These are phyloP conservation scores for Sula dactylatra DNA, from an alignment of 2,113 vertebrate genomes.

Conservation along the genomic window DNA sequence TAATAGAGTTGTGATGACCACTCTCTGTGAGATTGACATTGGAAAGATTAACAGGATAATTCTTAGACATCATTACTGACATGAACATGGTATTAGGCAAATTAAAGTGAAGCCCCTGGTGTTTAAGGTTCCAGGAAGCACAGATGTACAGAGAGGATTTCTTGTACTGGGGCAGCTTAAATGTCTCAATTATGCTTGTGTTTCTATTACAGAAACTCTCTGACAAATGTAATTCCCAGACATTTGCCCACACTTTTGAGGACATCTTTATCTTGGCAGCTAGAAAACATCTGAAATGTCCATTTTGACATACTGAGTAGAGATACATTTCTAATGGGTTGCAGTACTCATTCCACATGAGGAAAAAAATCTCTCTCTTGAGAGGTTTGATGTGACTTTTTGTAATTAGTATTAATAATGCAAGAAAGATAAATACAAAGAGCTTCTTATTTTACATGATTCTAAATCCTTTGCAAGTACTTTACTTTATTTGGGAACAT, in stretches of 20 bases:
- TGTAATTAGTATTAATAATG: background rate
- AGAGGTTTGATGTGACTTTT: background rate
- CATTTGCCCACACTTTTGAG: slow-evolving; percentile 8
- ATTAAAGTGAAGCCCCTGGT: slow-evolving; percentile 48
- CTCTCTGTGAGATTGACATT: slow-evolving; percentile 31
- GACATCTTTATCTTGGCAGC: slow-evolving; percentile 33
- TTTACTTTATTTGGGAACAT: background rate
- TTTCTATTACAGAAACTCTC: slow-evolving; percentile 39
- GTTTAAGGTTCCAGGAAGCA: slow-evolving; percentile 59
- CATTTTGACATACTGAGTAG: background rate
- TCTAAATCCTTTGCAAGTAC: background rate
- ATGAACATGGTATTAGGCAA: slow-evolving; percentile 40
- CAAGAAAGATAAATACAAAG: background rate
- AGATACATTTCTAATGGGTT: background rate
- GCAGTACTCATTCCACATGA: background rate
- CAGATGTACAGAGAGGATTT: slow-evolving; percentile 45
- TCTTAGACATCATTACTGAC: slow-evolving; percentile 39
- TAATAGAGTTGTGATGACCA: slow-evolving; percentile 23
- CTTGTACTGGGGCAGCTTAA: slow-evolving; percentile 42
- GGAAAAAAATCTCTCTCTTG: background rate
- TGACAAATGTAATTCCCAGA: slow-evolving; percentile 34
- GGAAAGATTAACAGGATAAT: slow-evolving; percentile 48
- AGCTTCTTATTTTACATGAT: background rate
- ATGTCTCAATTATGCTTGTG: slow-evolving; percentile 53
- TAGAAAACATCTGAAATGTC: slow-evolving; percentile 13